Conservation (phyloP, 2,888 invertebrate species). For the Slavum lentiscoides region DNA sequence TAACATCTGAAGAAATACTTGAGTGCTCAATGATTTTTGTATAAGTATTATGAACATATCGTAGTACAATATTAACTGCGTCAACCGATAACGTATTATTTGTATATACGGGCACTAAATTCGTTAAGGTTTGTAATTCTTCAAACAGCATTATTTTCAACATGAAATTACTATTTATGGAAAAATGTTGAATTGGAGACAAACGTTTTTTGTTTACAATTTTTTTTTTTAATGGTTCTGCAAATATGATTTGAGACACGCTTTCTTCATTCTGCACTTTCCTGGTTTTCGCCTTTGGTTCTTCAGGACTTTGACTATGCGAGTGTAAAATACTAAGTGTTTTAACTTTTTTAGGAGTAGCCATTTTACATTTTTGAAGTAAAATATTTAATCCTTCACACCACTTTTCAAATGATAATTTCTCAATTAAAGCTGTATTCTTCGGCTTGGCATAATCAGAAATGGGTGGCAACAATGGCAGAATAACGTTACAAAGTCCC, state of each 20-base stretch:
- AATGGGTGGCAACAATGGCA: background rate
- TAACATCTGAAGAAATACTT: background rate
- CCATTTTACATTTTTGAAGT: background rate
- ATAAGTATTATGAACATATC: background rate
- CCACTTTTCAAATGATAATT: background rate
- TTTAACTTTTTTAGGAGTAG: background rate
- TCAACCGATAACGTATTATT: background rate
- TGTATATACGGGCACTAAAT: background rate
- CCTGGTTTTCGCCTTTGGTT: too few relatives aligned
- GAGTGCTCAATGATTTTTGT: background rate
- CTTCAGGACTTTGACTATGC: background rate
- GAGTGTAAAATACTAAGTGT: background rate
- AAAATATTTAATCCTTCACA: background rate
- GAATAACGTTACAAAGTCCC: background rate
- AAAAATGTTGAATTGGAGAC: background rate
- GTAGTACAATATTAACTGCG: background rate
- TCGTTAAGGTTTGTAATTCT: background rate
- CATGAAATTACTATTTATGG: background rate
- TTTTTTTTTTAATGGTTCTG: background rate
- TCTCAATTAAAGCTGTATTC: background rate
- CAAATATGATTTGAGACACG: background rate
- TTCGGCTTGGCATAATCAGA: background rate
- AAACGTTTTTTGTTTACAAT: too few relatives aligned
- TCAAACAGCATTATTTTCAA: background rate
- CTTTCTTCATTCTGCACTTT: background rate